phyloP scores from a whole-genome alignment of 1,140 invertebrate species.

The Scaptomyza pallida region DNA sequence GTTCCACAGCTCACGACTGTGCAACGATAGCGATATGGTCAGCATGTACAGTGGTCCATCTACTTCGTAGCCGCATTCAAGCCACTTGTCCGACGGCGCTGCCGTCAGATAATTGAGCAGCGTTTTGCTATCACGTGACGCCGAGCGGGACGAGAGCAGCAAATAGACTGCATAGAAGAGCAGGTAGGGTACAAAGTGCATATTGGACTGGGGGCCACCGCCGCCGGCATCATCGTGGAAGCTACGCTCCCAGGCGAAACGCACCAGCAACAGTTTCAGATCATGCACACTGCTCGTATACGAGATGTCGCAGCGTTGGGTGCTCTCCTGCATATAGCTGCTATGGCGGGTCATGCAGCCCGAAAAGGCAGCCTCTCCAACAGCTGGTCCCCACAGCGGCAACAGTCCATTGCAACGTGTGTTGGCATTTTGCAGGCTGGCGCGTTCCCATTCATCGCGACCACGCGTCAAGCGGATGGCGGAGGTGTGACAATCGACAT shows the following conservation, averaged over 20 bases:
- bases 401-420: slow-evolving; percentile 98
- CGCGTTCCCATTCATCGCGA: slow-evolving; percentile 98
- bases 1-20: slow-evolving; percentile 89
- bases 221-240: slow-evolving; percentile 99
- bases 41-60: slow-evolving; percentile 95
- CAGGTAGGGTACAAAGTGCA: slow-evolving; percentile 97
- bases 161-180: slow-evolving; percentile 98
- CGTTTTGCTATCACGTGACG: slow-evolving; percentile 89
- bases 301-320: slow-evolving; percentile 93
- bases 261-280: slow-evolving; percentile 94
- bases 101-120: slow-evolving; percentile 88
- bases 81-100: slow-evolving; percentile 86
- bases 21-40: slow-evolving; percentile 91
- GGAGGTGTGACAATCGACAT: slow-evolving; percentile 98
- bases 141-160: slow-evolving; percentile 75
- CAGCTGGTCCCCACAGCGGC: slow-evolving; percentile 97
- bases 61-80: slow-evolving; percentile 94
- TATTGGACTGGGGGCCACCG: slow-evolving; percentile 97
- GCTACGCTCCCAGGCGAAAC: slow-evolving; percentile 96
- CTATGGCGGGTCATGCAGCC: slow-evolving; percentile 96
- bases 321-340: slow-evolving; percentile 93
- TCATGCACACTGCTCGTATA: slow-evolving; percentile 96
- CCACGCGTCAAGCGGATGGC: slow-evolving; percentile 91
- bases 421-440: slow-evolving; percentile 98
- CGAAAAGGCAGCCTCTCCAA: slow-evolving; percentile 97